These are phyloP conservation scores for Threskiornis aethiopicus DNA, from an alignment of 2,797 vertebrate species.

Conservation along the genomic window DNA sequence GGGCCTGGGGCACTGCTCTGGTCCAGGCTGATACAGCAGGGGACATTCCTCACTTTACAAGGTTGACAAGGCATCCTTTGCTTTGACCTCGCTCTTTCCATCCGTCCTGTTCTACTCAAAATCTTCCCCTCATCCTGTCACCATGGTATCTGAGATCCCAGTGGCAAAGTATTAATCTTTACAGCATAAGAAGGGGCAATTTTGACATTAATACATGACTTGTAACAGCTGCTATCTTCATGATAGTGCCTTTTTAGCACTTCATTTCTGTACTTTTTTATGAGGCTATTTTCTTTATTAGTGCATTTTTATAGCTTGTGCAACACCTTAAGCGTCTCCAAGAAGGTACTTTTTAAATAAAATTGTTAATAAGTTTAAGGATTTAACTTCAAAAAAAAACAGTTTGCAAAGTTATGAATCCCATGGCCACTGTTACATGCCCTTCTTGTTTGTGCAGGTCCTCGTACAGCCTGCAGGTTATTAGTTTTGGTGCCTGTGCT, in stretches of 20 bases:
- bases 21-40: not conserved
- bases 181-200: not conserved
- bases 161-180: not conserved
- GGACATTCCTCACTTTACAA: not conserved
- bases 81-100: not conserved
- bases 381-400: not conserved
- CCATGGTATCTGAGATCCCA: not conserved
- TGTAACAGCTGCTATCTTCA: not conserved
- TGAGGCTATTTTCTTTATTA: slow-evolving; percentile 27
- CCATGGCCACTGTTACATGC: not conserved
- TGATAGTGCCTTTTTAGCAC: not conserved
- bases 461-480: not conserved
- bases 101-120: not conserved
- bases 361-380: slow-evolving; percentile 14
- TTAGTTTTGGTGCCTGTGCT: not conserved
- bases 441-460: not conserved
- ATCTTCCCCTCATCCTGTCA: not conserved
- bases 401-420: not conserved
- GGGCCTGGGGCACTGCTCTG: not conserved
- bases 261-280: slow-evolving; percentile 18
- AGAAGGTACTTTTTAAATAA: not conserved
- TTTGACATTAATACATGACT: not conserved
- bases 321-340: not conserved
- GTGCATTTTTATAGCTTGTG: not conserved
- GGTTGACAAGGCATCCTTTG: not conserved